Conservation (phyloP, 2,888 invertebrate species). For the Thelaira solivaga region DNA sequence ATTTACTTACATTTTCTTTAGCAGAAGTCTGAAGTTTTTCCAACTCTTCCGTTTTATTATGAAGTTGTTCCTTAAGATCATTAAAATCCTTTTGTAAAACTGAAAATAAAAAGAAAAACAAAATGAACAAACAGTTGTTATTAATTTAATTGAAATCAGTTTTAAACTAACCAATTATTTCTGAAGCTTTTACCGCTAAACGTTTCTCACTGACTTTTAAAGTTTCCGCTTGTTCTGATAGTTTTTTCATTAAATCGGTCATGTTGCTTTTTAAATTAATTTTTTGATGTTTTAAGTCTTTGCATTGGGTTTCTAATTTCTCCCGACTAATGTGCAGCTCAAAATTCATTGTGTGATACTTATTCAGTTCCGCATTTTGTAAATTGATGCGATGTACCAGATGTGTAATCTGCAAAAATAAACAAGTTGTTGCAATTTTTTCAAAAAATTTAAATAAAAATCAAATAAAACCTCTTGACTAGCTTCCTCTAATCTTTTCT, state of each 20-base stretch:
- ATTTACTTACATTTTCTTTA: conserved; percentile 71
- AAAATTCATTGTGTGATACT: conserved; percentile 74
- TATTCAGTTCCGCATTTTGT: conserved; percentile 73
- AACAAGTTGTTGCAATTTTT: too few species aligned
- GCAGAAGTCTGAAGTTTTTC: conserved; percentile 67
- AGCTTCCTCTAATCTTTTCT: conserved; percentile 72
- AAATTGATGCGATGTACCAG: conserved; percentile 72
- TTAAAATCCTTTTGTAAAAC: conserved; percentile 71
- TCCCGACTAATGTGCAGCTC: conserved; percentile 75
- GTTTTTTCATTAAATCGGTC: conserved; percentile 71
- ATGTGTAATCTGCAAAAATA: conserved; percentile 68
- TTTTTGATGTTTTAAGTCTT: conserved; percentile 72
- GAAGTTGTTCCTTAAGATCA: conserved; percentile 67
- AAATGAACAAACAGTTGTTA: neutral
- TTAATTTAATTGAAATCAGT: neutral
- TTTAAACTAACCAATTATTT: conserved; percentile 68
- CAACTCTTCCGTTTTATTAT: conserved; percentile 69
- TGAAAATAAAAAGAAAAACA: neutral
- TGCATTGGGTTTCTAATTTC: conserved; percentile 72
- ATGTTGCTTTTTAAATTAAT: conserved; percentile 71
- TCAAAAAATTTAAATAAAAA: too few species aligned
- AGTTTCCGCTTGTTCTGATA: conserved; percentile 71
- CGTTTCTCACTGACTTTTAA: conserved; percentile 72
- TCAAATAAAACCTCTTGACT: conserved; percentile 67
- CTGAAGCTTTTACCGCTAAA: conserved; percentile 71